These are phyloP conservation scores for Glossophaga mutica DNA, from an alignment of 2,797 vertebrate genomes.

Conservation along the genomic window DNA sequence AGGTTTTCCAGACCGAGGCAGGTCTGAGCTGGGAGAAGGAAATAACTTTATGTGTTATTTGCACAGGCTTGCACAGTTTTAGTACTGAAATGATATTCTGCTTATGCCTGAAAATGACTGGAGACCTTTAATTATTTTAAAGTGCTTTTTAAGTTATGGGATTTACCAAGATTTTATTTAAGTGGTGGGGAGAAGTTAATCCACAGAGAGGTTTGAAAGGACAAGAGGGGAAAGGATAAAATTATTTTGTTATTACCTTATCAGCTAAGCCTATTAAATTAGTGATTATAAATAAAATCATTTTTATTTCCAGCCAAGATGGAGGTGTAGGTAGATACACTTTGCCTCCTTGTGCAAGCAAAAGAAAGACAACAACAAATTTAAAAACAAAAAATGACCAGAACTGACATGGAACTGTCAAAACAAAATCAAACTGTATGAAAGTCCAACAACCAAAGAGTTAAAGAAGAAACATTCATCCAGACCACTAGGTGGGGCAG, in stretches of 20 bases:
- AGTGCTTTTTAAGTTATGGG: background rate
- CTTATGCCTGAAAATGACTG: background rate
- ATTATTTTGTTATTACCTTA: background rate
- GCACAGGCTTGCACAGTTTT: background rate
- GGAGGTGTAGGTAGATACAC: no score
- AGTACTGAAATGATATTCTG: background rate
- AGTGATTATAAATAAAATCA: background rate
- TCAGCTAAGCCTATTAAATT: background rate
- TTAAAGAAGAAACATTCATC: no score
- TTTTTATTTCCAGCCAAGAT: no score
- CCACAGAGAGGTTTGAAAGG: background rate
- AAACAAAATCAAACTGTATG: no score
- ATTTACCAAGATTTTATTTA: background rate
- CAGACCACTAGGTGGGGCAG: no score
- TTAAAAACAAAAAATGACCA: no score
- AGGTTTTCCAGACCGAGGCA: background rate
- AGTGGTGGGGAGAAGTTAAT: background rate
- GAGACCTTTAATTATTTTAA: background rate
- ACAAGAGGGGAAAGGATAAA: background rate
- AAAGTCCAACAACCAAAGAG: no score
- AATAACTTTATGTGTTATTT: background rate
- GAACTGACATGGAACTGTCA: no score
- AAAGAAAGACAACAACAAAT: no score
- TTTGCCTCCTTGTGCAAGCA: no score
- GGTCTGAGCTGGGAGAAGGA: background rate